phyloP scores from a whole-genome alignment of 2,797 vertebrate genomes.

The Gallirallus australis region DNA sequence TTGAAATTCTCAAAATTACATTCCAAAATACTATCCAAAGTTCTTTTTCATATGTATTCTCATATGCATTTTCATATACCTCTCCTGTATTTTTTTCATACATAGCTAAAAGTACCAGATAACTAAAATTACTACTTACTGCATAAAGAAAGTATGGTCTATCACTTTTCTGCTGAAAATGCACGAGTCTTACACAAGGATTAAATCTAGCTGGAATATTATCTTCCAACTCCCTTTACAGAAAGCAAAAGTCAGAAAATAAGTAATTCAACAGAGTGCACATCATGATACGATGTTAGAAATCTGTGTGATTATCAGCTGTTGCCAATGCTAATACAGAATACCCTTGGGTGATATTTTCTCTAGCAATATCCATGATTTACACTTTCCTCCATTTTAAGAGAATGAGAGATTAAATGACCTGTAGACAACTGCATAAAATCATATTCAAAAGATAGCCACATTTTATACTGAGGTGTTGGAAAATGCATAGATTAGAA shows the following conservation, averaged over 20 bases:
- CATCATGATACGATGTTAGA: not conserved
- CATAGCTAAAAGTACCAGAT: not conserved
- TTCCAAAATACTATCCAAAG: not conserved
- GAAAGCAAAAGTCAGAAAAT: not conserved
- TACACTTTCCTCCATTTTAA: slow-evolving; percentile 10
- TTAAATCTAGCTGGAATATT: not conserved
- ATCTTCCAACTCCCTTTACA: not conserved
- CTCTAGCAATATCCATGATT: not conserved
- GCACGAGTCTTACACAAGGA: not conserved
- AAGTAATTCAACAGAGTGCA: not conserved
- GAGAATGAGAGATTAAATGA: slow-evolving; percentile 50
- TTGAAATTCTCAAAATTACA: not conserved
- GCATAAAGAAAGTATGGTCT: not conserved
- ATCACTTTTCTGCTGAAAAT: slow-evolving; percentile 1
- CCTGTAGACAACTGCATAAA: slow-evolving; percentile 32
- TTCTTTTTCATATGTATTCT: not conserved
- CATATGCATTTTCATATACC: too few species aligned
- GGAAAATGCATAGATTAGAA: slow-evolving; percentile 15
- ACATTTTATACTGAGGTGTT: not conserved
- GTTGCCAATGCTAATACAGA: slow-evolving; percentile 4
- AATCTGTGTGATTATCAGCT: slow-evolving; percentile 33
- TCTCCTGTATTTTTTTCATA: not conserved
- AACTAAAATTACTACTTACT: not conserved
- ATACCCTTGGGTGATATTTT: slow-evolving; percentile 22
- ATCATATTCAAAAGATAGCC: slow-evolving; percentile 19